Evolutionary conservation across 2,113 vertebrate genomes (phyloP), one percentile per base, ranked within the genome.

Genomic region (Nesogale talazaci): DNA sequence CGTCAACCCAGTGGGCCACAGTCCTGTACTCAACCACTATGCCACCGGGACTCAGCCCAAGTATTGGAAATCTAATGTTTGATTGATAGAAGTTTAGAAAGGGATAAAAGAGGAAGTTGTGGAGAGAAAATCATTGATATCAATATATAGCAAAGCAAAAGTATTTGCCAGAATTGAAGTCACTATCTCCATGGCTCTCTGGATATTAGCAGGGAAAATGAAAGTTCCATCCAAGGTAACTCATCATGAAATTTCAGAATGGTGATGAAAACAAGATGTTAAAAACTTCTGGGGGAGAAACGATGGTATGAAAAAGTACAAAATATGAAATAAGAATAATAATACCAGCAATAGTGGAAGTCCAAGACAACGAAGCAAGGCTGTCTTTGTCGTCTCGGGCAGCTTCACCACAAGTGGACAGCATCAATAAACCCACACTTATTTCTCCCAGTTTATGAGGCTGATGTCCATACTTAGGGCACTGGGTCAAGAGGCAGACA

Each of bases 251-350:
- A 76, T 46, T 76, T 76, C 40, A 94, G 61, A 76, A 76, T 2
- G 87, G 23, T 42, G 27, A 57, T 88, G 27, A 86, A 63, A 83
- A 95, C 84, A 57, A 83, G 31, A 85, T 40, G 31, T 81, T 86
- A 56, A 72, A 86, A 72, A 20, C 31, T 46, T 86, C 46, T 29
- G 70, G 67, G 46, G 91, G 22, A 52, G 77, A 65, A 57, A 74
- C 82, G 77, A 93, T 83, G 29, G 25, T 34, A 78, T 46, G 59
- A 25, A 59, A 29, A 70, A 88, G 78, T 7, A 61, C 59, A 19
- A 2, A 61, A 7, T 61, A 16, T 61, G 59, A 9, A 80, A 79
- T 75, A 93, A 83, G 23, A 84, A 88, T 20, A 82, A 88, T 20
- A 82, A 20, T 23, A 74, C 1, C 10, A 86, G 36, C 25, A 93